Evolutionary conservation across 2,113 vertebrate species (phyloP).

Genomic region (Neotoma lepida): DNA sequence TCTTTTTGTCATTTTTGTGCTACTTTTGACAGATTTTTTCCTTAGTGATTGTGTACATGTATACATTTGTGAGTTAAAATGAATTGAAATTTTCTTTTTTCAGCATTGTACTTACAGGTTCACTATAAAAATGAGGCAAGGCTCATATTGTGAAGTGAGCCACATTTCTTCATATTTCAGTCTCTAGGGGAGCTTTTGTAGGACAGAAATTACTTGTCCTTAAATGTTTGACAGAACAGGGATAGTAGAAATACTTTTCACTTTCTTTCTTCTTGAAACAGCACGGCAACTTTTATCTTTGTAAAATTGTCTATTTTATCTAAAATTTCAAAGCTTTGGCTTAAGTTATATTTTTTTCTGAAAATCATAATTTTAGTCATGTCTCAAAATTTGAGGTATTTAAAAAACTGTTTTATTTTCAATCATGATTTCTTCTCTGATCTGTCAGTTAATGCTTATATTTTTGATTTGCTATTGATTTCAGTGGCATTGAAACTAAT

Average conservation of each 20-base stretch:
- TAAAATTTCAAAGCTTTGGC: slow-evolving; percentile 27
- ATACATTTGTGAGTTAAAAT: background rate
- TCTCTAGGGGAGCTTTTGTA: background rate
- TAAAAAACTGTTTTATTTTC: background rate
- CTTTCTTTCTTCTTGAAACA: slow-evolving; percentile 27
- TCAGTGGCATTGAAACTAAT: background rate
- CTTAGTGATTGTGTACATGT: background rate
- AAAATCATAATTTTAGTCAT: background rate
- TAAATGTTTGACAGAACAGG: background rate
- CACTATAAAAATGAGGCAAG: background rate
- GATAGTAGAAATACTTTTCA: background rate
- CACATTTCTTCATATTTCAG: background rate
- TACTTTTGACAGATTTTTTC: background rate
- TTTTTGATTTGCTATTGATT: background rate
- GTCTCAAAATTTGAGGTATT: background rate
- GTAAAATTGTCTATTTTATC: background rate
- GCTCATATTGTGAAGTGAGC: background rate
- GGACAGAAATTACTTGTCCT: slow-evolving; percentile 20
- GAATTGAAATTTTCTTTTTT: background rate
- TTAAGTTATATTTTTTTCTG: background rate
- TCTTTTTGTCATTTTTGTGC: background rate
- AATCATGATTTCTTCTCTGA: slow-evolving; percentile 4
- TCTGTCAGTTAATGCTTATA: background rate
- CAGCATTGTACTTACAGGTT: background rate
- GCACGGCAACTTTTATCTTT: background rate